Evolutionary conservation across 1,140 invertebrate genomes (phyloP).

Genomic region (Monochamus saltuarius): DNA sequence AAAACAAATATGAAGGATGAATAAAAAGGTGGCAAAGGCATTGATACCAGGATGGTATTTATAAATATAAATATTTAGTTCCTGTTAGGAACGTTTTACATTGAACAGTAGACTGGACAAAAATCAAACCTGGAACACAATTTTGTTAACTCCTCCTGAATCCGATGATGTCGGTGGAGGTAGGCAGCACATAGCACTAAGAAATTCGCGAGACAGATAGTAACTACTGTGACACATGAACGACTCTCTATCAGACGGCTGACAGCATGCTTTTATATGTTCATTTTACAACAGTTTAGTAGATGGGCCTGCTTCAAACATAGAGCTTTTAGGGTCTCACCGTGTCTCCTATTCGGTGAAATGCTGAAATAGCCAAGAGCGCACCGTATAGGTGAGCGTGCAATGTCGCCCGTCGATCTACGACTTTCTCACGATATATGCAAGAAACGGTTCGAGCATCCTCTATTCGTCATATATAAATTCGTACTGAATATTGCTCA

Average conservation of each 20-base stretch:
- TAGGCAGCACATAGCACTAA: constrained; percentile 3
- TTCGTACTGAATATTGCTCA: too few relatives aligned
- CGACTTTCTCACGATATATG: constrained; percentile 21
- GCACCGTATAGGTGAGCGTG: constrained; percentile 36
- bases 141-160: background rate
- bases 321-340: constrained; percentile 34
- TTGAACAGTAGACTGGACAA: too few relatives aligned
- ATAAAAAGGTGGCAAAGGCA: too few relatives aligned
- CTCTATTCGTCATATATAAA: too few relatives aligned
- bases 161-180: background rate
- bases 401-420: constrained; percentile 23
- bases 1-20: too few relatives aligned
- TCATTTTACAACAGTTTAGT: constrained; percentile 48
- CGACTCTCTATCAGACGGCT: constrained; percentile 41
- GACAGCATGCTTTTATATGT: constrained; percentile 48
- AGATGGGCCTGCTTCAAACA: constrained; percentile 24
- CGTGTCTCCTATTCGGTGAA: constrained; percentile 24
- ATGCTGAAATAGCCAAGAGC: constrained; percentile 32
- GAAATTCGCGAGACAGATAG: constrained; percentile 8
- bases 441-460: background rate
- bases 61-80: too few relatives aligned
- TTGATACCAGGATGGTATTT: too few relatives aligned
- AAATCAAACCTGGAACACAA: too few relatives aligned
- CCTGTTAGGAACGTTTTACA: too few relatives aligned
- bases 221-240: constrained; percentile 28